A percentile compares a stretch with the other conserved stretches of the same genome.
Evolutionary conservation across 2,113 vertebrate genomes (phyloP).

Genomic region (Coryphaenoides rupestris): DNA sequence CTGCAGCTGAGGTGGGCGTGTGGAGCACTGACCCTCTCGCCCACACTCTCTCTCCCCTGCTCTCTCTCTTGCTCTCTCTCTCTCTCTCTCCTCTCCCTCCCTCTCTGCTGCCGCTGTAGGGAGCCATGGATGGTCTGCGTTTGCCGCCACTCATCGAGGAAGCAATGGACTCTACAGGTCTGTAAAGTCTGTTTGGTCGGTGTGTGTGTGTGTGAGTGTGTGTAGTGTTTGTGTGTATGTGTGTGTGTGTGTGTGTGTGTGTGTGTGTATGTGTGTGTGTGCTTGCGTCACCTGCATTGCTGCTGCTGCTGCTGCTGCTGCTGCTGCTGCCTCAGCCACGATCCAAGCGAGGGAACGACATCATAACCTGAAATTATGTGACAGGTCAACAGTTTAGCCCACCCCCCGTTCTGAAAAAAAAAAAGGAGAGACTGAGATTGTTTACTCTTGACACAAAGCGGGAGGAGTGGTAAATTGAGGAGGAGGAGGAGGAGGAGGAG

Average conservation of each 20-base stretch:
- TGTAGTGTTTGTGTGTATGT: neutral
- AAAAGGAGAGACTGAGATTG: conserved; percentile 13
- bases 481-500: conserved; percentile 21
- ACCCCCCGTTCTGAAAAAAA: neutral
- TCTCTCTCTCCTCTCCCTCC: conserved; percentile 17
- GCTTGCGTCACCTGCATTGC: neutral
- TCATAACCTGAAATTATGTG: neutral
- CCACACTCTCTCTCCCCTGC: conserved; percentile 37
- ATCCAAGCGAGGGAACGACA: no score
- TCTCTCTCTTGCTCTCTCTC: conserved; percentile 10
- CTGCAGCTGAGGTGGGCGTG: conserved; percentile 64
- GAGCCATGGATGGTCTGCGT: conserved; percentile 71
- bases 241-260: conserved; percentile 14
- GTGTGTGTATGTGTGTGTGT: neutral
- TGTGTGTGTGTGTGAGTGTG: conserved; percentile 20
- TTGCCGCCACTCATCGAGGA: conserved; percentile 75
- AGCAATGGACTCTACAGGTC: conserved; percentile 72
- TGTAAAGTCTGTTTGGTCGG: conserved; percentile 42
- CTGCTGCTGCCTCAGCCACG: no score
- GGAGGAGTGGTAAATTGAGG: conserved; percentile 18
- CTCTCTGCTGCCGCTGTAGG: conserved; percentile 49
- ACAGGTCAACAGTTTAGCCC: conserved; percentile 16
- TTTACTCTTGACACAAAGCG: conserved; percentile 30
- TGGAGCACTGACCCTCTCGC: conserved; percentile 65
- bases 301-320: no score